A percentile compares a stretch with the other conserved stretches of the same genome.
These are phyloP conservation scores for Potorous gilbertii DNA, from an alignment of 2,797 vertebrate species.

Conservation along the genomic window DNA sequence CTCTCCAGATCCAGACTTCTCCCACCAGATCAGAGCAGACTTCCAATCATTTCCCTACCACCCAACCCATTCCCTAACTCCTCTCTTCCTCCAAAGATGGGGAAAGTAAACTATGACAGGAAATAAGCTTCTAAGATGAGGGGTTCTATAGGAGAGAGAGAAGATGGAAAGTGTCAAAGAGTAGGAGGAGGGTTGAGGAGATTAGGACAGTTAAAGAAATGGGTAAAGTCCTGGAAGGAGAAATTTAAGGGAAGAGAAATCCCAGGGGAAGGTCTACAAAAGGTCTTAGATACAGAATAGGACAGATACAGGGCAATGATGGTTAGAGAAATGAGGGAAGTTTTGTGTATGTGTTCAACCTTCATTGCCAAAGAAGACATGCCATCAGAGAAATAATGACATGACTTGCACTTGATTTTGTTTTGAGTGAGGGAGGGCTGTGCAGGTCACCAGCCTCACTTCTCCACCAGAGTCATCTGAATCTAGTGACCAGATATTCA, in stretches of 20 bases:
- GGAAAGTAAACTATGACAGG: background rate
- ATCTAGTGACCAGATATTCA: no score
- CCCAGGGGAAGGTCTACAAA: background rate
- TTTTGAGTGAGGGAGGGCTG: no score
- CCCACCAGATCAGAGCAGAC: background rate
- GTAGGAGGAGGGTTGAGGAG: conserved; percentile 21
- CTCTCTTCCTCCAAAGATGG: background rate
- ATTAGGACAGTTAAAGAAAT: conserved; percentile 27
- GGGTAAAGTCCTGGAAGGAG: background rate
- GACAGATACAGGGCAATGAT: background rate
- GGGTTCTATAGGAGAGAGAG: background rate
- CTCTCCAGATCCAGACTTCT: background rate
- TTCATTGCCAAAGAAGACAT: no score
- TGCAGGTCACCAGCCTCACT: no score
- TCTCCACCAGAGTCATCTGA: no score
- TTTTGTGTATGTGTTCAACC: background rate
- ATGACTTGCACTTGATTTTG: no score
- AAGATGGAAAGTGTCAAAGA: conserved; percentile 14
- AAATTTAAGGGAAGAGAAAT: background rate
- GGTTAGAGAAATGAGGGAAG: background rate
- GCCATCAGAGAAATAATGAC: no score
- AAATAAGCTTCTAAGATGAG: background rate
- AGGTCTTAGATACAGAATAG: background rate
- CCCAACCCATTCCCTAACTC: background rate
- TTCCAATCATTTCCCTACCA: background rate